Evolutionary conservation across 2,113 vertebrate genomes (phyloP).

Genomic region (Lagopus muta): DNA sequence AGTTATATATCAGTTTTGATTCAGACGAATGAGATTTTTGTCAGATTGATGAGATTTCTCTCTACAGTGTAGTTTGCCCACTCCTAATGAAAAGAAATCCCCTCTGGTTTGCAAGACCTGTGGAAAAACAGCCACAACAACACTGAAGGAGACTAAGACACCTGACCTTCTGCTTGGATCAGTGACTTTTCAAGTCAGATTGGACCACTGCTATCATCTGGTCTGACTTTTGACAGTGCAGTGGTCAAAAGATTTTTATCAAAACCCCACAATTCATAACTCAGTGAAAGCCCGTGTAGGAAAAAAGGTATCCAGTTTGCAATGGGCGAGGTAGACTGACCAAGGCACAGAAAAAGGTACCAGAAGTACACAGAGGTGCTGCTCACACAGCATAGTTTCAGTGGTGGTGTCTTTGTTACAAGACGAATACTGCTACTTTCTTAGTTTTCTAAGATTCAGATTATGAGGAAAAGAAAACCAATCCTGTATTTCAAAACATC

Average conservation of each 20-base stretch:
- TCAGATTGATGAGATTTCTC: neutral
- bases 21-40: neutral
- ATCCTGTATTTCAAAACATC: neutral
- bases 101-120: neutral
- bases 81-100: neutral
- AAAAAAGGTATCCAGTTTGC: neutral
- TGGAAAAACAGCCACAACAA: neutral
- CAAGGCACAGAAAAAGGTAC: conserved; percentile 5
- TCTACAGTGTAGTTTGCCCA: neutral
- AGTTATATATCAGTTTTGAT: neutral
- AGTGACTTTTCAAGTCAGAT: neutral
- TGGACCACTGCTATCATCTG: neutral
- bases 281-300: neutral
- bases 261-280: conserved; percentile 23
- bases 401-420: neutral
- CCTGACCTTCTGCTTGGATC: neutral
- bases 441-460: neutral
- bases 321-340: neutral
- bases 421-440: neutral
- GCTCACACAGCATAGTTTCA: neutral
- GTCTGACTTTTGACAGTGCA: neutral
- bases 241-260: conserved; percentile 1
- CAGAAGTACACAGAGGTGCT: neutral
- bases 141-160: neutral
- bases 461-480: neutral